A percentile compares a stretch with the other conserved stretches of the same genome.
phyloP scores from a whole-genome alignment of 2,797 vertebrate genomes.

The Oreochromis grahami region DNA sequence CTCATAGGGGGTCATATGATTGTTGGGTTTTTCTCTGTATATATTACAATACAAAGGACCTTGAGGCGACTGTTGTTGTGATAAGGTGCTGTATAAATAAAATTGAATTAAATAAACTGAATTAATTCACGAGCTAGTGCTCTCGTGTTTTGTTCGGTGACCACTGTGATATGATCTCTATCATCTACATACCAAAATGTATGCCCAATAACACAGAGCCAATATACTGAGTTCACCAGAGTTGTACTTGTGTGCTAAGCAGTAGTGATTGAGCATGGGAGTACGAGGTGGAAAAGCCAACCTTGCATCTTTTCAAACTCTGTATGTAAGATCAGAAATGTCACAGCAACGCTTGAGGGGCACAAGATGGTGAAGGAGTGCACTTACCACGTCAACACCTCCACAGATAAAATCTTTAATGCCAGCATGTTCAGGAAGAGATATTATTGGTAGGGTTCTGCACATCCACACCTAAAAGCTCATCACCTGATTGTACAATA shows the following conservation, averaged over 20 bases:
- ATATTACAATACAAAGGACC: not conserved
- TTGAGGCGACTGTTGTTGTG: not conserved
- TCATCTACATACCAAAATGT: not conserved
- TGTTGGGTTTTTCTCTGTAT: not conserved
- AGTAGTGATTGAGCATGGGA: not conserved
- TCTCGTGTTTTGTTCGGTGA: not conserved
- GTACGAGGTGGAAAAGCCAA: not conserved
- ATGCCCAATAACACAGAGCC: not conserved
- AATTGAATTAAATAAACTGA: accelerated
- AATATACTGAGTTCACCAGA: not conserved
- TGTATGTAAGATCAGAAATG: not conserved
- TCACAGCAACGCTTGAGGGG: not conserved
- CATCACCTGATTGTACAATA: not conserved
- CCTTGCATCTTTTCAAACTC: not conserved
- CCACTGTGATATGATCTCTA: too few species aligned
- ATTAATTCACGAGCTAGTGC: not conserved
- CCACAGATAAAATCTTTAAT: not conserved
- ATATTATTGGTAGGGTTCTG: not conserved
- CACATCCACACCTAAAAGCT: not conserved
- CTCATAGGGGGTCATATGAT: not conserved
- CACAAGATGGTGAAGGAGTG: accelerated
- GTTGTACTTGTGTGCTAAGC: not conserved
- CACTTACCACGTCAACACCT: not conserved
- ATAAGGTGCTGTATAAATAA: not conserved
- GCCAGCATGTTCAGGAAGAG: not conserved